phyloP scores from a whole-genome alignment of 1,140 invertebrate genomes.

The Brachionus koreanus region DNA sequence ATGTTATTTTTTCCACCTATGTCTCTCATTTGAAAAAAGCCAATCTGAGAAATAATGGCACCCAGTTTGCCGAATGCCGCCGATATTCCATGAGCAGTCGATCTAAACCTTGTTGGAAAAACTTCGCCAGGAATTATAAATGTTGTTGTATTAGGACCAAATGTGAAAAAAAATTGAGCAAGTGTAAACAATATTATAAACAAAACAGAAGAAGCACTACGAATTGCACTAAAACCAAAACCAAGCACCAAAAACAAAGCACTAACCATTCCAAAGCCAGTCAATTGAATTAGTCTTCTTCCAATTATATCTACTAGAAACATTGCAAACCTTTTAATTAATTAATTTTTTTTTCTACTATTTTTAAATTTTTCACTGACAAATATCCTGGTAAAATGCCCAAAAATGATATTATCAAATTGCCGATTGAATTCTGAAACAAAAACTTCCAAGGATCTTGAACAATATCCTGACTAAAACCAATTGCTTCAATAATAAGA shows the following conservation, averaged over 20 bases:
- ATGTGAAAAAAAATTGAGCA: slow-evolving; percentile 35
- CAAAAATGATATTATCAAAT: slow-evolving; percentile 39
- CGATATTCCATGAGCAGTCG: slow-evolving; percentile 39
- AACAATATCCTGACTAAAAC: neutral
- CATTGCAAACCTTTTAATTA: neutral
- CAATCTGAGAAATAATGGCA: slow-evolving; percentile 39
- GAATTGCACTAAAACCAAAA: neutral
- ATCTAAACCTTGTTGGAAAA: slow-evolving; percentile 37
- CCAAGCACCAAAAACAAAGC: slow-evolving; percentile 9
- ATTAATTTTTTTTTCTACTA: neutral
- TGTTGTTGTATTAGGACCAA: slow-evolving; percentile 42
- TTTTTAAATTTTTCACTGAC: neutral
- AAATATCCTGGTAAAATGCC: slow-evolving; percentile 36
- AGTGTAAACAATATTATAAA: slow-evolving; percentile 24
- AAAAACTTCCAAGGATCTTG: slow-evolving; percentile 29
- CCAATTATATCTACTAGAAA: slow-evolving; percentile 25
- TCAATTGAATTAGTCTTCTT: slow-evolving; percentile 24
- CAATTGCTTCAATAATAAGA: slow-evolving; percentile 23
- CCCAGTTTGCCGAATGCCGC: slow-evolving; percentile 39
- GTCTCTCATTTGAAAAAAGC: slow-evolving; percentile 41
- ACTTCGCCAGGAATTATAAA: slow-evolving; percentile 41
- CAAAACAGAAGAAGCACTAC: neutral
- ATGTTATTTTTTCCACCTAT: slow-evolving; percentile 20
- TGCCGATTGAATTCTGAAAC: slow-evolving; percentile 31
- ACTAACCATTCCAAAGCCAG: slow-evolving; percentile 14